phyloP scores from a whole-genome alignment of 2,888 invertebrate species.

The Allolobophora icterica region DNA sequence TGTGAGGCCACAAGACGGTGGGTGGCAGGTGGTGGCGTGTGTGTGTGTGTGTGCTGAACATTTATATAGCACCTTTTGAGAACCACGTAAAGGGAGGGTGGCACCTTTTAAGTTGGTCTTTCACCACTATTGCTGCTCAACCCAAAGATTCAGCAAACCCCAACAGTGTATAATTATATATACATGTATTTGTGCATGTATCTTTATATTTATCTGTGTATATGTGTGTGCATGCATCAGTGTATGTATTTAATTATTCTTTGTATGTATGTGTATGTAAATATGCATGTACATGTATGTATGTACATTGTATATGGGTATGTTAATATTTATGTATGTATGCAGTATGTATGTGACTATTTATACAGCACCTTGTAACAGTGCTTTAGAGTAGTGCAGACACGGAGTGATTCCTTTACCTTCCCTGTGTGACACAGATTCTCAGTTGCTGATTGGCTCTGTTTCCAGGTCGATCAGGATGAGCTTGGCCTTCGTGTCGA shows the following conservation, averaged over 20 bases:
- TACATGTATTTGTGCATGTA: no score
- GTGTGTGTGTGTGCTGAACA: background rate
- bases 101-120: background rate
- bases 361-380: background rate
- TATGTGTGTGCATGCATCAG: no score
- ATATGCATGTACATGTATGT: no score
- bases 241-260: no score
- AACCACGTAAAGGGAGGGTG: background rate
- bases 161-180: no score
- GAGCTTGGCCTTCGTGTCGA: constrained; percentile 9
- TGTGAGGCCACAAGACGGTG: background rate
- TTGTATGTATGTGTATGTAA: no score
- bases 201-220: no score
- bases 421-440: background rate
- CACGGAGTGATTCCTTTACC: no score
- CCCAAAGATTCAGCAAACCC: background rate
- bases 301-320: no score
- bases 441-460: background rate
- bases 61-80: background rate
- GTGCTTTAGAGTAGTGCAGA: background rate
- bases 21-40: background rate
- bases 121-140: background rate
- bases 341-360: background rate
- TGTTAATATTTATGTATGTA: background rate
- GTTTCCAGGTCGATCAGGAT: background rate